Percentiles rank a stretch among this genome's conserved stretches.
These are phyloP conservation scores for Apamea monoglypha DNA, from an alignment of 2,888 invertebrate species.

Conservation along the genomic window DNA sequence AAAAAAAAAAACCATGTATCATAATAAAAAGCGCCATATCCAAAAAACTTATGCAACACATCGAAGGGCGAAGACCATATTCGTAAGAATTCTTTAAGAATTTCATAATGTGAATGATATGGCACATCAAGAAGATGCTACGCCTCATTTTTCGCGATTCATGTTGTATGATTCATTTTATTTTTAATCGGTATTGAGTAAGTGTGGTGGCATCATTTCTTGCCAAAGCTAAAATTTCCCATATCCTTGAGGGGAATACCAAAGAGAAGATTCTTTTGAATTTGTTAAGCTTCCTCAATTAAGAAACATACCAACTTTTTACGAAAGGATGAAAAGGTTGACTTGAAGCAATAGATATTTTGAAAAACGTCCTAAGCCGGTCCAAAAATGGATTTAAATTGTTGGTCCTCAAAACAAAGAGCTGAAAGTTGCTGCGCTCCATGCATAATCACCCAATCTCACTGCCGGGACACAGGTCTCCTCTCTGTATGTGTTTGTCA, in stretches of 20 bases:
- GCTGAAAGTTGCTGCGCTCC: no score
- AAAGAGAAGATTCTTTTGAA: background rate
- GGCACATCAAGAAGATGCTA: conserved; percentile 37
- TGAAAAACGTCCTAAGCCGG: no score
- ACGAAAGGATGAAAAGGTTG: background rate
- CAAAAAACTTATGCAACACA: conserved; percentile 39
- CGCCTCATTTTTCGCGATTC: conserved; percentile 20
- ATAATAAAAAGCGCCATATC: conserved; percentile 3
- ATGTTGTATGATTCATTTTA: conserved; percentile 39
- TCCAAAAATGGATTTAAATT: no score
- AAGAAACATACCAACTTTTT: background rate
- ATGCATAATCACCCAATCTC: background rate
- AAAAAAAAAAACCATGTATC: no score
- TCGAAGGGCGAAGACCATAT: conserved; percentile 57
- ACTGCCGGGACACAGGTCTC: background rate
- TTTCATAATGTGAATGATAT: conserved; percentile 55
- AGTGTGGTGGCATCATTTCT: conserved; percentile 21
- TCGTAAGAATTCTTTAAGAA: conserved; percentile 39
- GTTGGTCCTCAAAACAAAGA: no score
- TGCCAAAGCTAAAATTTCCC: background rate
- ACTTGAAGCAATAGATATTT: background rate
- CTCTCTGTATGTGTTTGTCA: background rate
- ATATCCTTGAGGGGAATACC: background rate
- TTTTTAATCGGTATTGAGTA: conserved; percentile 50
- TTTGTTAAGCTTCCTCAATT: background rate